These are phyloP conservation scores for Cephus pulcher DNA, from an alignment of 2,888 invertebrate species.

Conservation along the genomic window DNA sequence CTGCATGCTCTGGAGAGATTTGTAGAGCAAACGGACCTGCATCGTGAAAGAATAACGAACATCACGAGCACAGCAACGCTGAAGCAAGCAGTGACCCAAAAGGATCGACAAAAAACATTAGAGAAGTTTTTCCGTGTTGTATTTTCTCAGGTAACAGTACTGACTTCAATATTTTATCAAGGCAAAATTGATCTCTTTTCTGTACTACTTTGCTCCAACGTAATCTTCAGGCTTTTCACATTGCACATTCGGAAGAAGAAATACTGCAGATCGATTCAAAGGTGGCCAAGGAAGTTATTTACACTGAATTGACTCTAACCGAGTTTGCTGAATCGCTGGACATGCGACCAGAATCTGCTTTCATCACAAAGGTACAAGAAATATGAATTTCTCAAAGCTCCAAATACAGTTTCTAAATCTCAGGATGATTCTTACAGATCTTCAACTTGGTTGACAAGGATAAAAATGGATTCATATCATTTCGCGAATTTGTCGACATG, in stretches of 20 bases:
- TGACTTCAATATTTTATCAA: slow-evolving; percentile 7
- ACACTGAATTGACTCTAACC: slow-evolving; percentile 68
- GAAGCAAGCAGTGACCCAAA: slow-evolving; percentile 65
- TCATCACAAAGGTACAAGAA: slow-evolving; percentile 66
- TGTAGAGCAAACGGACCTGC: slow-evolving; percentile 44
- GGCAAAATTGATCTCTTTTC: not conserved
- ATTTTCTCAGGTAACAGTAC: slow-evolving; percentile 66
- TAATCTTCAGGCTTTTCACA: slow-evolving; percentile 62
- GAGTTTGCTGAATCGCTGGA: slow-evolving; percentile 74
- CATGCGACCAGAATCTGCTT: slow-evolving; percentile 70
- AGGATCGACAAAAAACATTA: slow-evolving; percentile 66
- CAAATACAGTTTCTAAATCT: not conserved
- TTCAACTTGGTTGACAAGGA: slow-evolving; percentile 72
- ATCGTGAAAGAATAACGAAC: slow-evolving; percentile 44
- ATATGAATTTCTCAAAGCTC: not conserved
- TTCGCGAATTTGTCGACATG: slow-evolving; percentile 73
- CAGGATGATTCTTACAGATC: slow-evolving; percentile 54
- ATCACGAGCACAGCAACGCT: slow-evolving; percentile 51
- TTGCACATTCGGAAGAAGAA: slow-evolving; percentile 64
- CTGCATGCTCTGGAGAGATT: slow-evolving; percentile 61
- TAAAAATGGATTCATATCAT: slow-evolving; percentile 72
- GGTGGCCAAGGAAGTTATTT: slow-evolving; percentile 66
- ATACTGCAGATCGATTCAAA: slow-evolving; percentile 62
- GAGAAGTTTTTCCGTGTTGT: slow-evolving; percentile 71
- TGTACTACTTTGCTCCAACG: not conserved